Evolutionary conservation across 2,888 invertebrate genomes (phyloP).

Genomic region (Escarpia spicata): DNA sequence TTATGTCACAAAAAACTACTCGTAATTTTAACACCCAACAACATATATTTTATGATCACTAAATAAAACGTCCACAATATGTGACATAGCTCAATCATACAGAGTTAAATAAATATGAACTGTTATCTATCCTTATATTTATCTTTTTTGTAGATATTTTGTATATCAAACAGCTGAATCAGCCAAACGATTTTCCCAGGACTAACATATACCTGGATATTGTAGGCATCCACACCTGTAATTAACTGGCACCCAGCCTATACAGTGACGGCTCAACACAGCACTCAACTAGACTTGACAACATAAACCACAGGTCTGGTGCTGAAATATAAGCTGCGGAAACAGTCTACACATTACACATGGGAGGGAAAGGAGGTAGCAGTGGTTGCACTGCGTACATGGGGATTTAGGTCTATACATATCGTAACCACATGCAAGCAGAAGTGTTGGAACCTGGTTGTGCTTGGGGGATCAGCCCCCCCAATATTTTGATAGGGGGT

Average conservation of each 20-base stretch:
- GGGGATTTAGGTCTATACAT: too few species aligned
- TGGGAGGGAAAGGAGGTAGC: too few species aligned
- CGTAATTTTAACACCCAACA: too few species aligned
- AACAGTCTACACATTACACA: not conserved
- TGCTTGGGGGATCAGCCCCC: too few species aligned
- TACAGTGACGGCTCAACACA: not conserved
- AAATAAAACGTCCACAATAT: too few species aligned
- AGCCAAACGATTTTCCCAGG: not conserved
- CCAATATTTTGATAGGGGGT: too few species aligned
- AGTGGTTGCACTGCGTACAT: too few species aligned
- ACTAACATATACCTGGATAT: not conserved
- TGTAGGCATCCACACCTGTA: not conserved
- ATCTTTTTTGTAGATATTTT: not conserved
- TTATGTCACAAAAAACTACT: too few species aligned
- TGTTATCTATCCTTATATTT: not conserved
- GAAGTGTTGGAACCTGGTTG: too few species aligned
- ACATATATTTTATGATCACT: too few species aligned
- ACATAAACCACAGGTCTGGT: not conserved
- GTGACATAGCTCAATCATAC: too few species aligned
- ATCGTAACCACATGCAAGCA: too few species aligned
- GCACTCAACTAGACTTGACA: not conserved
- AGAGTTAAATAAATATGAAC: not conserved
- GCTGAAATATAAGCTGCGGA: not conserved
- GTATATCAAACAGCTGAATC: not conserved
- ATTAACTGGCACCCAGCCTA: not conserved